A percentile compares a stretch with the other conserved stretches of the same genome.
These are phyloP conservation scores for Drosophila nikananu DNA, from an alignment of 1,140 invertebrate genomes.

Conservation along the genomic window DNA sequence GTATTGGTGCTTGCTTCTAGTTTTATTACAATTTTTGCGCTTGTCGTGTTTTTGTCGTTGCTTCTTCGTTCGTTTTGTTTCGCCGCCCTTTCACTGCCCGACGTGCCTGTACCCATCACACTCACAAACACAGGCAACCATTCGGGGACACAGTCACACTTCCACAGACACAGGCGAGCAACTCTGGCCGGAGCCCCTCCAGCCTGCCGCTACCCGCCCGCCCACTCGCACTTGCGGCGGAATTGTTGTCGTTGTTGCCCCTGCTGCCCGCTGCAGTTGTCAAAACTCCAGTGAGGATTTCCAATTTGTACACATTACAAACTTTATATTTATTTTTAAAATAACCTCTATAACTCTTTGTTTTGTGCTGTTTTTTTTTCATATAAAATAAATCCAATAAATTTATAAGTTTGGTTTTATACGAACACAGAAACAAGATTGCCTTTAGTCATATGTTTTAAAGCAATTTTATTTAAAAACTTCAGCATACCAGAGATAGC, in stretches of 20 bases:
- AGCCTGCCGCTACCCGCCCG: neutral
- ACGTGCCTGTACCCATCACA: slow-evolving; percentile 72
- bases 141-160: slow-evolving; percentile 16
- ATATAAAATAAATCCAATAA: neutral
- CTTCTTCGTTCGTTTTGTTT: slow-evolving; percentile 38
- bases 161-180: slow-evolving; percentile 45
- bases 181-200: slow-evolving; percentile 35
- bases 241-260: slow-evolving; percentile 25
- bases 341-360: neutral
- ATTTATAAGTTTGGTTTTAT: too few relatives aligned
- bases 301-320: slow-evolving; percentile 21
- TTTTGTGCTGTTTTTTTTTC: neutral
- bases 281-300: slow-evolving; percentile 33
- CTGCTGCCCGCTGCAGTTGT: slow-evolving; percentile 11
- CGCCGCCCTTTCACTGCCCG: slow-evolving; percentile 65
- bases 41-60: slow-evolving; percentile 79
- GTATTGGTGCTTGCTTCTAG: slow-evolving; percentile 82
- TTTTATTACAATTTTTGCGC: slow-evolving; percentile 78
- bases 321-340: slow-evolving; percentile 3
- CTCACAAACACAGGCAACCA: slow-evolving; percentile 37
- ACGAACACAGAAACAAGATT: too few relatives aligned
- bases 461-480: too few relatives aligned
- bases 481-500: too few relatives aligned
- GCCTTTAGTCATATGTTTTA: too few relatives aligned
- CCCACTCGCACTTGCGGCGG: slow-evolving; percentile 42